Evolutionary conservation across 2,888 invertebrate species (phyloP), one percentile per base, ranked within the genome.

Genomic region (Phrixothrix hirtus): DNA sequence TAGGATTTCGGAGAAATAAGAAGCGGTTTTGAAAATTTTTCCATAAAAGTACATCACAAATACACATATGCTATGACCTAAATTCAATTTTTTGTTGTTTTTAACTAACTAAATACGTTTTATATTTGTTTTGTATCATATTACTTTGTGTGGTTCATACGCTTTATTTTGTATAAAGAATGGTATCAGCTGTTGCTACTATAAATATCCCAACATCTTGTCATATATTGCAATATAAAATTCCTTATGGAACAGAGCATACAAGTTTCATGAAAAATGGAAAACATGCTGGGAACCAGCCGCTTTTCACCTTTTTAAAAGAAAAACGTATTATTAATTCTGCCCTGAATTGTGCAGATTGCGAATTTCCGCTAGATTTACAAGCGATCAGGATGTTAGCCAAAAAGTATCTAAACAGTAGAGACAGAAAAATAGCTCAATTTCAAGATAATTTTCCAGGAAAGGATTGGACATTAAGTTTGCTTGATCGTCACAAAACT

Each of bases 321-420:
- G 59, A 62, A 48, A 25, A 13, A 9, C 37, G 42, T 7, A 12
- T 59, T 41, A 34, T 51, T 10, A 39, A 36, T 29, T 11, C 50
- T 4, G 50, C 53, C 1, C 12, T 39, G 11, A 45, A 55, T 13
- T 59, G 60, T 51, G 29, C 55, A n/a, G 62, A 62, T 27, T 63
- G 61, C 57, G 58, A 61, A 4, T 59, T 57, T 48, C 62, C 63
- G n/a, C 35, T 63, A 25, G 49, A 51, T 53, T 14, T 45, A 1
- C 30, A 57, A 9, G 62, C 64, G 27, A 25, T 67, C 1, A 17
- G 58, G 49, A 44, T 59, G 43, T 42, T 64, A 17, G 58, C 58
- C 2, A 65, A 65, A 39, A 44, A 26, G 10, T 65, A 63, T 56
- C 45, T 67, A 11, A 60, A 66, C 29, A 35, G 53, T n/a, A 12